Evolutionary conservation across 1,140 invertebrate species (phyloP), one percentile per base, ranked within the genome.

Genomic region (Trialeurodes vaporariorum): DNA sequence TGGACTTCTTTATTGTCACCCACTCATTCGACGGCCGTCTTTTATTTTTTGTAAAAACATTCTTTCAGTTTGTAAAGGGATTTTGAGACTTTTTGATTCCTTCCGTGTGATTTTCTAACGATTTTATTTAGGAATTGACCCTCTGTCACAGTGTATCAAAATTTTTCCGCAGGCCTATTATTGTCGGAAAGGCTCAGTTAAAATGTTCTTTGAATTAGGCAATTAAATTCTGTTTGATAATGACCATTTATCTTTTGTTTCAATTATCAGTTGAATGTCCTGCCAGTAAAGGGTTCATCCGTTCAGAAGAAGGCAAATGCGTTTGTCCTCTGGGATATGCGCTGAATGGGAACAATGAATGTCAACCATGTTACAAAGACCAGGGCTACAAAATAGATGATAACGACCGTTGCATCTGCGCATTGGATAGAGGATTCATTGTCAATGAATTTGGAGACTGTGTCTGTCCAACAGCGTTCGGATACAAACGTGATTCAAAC

Each of bases 331-430:
- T 84, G 22, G 88, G 87, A 58, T 86, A 85, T 70, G 91, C 87
- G 2, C 80, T 91, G n/a, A 85, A 91, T 72, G 81, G 85, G 27
- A 40, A 65, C 34, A 89, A 90, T 25, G 84, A 89, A 70, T 94
- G 91, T 73, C 81, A 85, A 0, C 84, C 86, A 11, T 94, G 92
- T 73, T 79, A 81, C 25, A 79, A 82, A 22, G 84, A 87, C 61
- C 83, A 87, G 70, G 90, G 90, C 11, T 87, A 86, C 72, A 83
- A 86, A 63, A 79, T 93, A 9, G 89, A 91, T 69, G 83, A 86
- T 27, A 81, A 85, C 61, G 91, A 91, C 9, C 84, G 86, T 22
- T 94, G 91, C 71, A 86, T 92, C 0, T 94, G 91, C 73, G 89
- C 87, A 49, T 73, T 89, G 2, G 86, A 87, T 65, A 84, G 86